These are phyloP conservation scores for Rhogogaster chlorosoma DNA, from an alignment of 2,888 invertebrate genomes.

Conservation along the genomic window DNA sequence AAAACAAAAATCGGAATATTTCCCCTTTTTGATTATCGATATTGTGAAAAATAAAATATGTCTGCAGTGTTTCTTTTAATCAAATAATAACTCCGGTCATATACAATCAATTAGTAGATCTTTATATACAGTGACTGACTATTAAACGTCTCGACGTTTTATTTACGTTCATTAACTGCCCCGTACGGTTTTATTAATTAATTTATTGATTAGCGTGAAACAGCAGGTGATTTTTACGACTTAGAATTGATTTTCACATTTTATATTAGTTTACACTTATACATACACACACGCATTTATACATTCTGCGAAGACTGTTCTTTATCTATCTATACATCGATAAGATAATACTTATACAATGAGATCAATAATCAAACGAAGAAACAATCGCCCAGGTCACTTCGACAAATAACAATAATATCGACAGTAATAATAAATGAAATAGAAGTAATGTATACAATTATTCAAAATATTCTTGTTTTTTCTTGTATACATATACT, in stretches of 20 bases:
- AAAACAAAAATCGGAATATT: not conserved
- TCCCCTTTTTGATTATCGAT: no score
- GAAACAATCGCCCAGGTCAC: not conserved
- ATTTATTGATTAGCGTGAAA: slow-evolving; percentile 1
- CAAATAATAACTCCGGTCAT: no score
- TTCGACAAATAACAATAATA: not conserved
- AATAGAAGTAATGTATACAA: not conserved
- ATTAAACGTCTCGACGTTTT: not conserved
- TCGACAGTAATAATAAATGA: not conserved
- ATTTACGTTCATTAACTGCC: not conserved
- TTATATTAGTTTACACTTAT: not conserved
- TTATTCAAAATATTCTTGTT: no score
- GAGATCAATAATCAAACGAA: not conserved
- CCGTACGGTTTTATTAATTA: not conserved
- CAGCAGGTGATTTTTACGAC: not conserved
- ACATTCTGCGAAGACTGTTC: not conserved
- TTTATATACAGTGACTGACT: not conserved
- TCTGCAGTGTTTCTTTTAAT: not conserved
- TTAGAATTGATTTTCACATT: not conserved
- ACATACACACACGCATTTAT: not conserved
- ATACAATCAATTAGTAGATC: not conserved
- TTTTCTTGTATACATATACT: not conserved
- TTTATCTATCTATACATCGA: not conserved
- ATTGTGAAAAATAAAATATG: no score
- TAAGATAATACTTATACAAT: not conserved